Percentiles rank a stretch among this genome's conserved stretches.
Evolutionary conservation across 37 sponge, comb jelly and placozoan species (phyloP).

Genomic region (Geodia barretti): DNA sequence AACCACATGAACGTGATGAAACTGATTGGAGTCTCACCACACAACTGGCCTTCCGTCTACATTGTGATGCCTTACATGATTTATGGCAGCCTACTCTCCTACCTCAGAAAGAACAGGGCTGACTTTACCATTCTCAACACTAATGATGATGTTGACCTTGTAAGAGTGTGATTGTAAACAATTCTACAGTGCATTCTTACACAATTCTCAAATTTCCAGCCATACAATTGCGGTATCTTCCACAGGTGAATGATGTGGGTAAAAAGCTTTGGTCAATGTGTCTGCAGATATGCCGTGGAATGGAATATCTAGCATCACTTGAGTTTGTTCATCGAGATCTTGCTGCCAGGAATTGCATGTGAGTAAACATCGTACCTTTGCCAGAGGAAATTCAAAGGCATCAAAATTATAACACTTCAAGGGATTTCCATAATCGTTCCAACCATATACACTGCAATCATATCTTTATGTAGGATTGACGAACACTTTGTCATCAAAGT

Average conservation of each 20-base stretch:
- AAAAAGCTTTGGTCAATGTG: slow-evolving; percentile 8
- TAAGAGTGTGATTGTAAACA: too few species aligned
- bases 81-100: slow-evolving; percentile 7
- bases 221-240: neutral
- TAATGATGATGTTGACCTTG: neutral
- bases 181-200: neutral
- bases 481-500: neutral
- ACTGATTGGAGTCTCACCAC: slow-evolving; percentile 2
- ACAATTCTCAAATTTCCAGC: too few species aligned
- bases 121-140: neutral
- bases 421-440: neutral
- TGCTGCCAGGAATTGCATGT: slow-evolving; percentile 50
- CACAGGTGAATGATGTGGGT: neutral
- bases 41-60: neutral
- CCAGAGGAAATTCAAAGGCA: neutral
- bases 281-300: slow-evolving; percentile 19
- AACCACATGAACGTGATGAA: slow-evolving; percentile 4
- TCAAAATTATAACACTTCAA: too few species aligned
- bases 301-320: slow-evolving; percentile 16
- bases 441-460: neutral
- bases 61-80: slow-evolving; percentile 15
- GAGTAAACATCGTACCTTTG: neutral
- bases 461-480: neutral
- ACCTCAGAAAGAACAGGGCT: neutral
- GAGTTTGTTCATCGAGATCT: slow-evolving; percentile 32